Evolutionary conservation across 2,888 invertebrate species (phyloP).

Genomic region (Polymixis lichenea): DNA sequence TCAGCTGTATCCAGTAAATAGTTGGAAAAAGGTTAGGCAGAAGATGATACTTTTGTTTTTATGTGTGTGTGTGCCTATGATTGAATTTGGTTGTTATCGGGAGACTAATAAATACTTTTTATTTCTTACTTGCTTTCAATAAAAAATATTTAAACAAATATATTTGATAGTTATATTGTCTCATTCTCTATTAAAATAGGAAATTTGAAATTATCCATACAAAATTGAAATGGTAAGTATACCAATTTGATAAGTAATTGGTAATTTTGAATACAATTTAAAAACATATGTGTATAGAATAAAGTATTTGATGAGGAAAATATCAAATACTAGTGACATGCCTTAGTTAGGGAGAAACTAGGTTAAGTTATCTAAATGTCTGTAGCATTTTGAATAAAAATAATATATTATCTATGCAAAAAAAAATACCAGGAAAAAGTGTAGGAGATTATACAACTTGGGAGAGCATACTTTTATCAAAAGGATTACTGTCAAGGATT

Average conservation of each 20-base stretch:
- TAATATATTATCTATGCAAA: not conserved
- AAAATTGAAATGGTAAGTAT: not conserved
- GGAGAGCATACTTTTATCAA: no score
- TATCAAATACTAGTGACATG: not conserved
- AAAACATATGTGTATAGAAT: not conserved
- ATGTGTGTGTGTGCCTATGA: no score
- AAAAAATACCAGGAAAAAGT: not conserved
- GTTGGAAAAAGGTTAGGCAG: no score
- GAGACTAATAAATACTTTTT: no score
- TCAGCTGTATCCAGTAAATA: no score
- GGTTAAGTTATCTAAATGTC: slow-evolving; percentile 42
- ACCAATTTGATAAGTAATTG: not conserved
- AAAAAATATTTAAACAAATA: not conserved
- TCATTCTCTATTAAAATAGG: not conserved
- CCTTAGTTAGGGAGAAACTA: slow-evolving; percentile 17
- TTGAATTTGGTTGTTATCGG: no score
- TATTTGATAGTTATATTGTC: no score
- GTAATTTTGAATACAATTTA: not conserved
- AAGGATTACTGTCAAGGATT: no score
- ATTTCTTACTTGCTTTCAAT: not conserved
- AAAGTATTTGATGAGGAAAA: slow-evolving; percentile 4
- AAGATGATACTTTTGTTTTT: no score
- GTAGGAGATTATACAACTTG: not conserved
- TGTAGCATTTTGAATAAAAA: slow-evolving; percentile 8
- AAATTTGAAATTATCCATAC: not conserved